Conservation (phyloP, 2,888 invertebrate genomes). For the Lochmaea capreae region DNA sequence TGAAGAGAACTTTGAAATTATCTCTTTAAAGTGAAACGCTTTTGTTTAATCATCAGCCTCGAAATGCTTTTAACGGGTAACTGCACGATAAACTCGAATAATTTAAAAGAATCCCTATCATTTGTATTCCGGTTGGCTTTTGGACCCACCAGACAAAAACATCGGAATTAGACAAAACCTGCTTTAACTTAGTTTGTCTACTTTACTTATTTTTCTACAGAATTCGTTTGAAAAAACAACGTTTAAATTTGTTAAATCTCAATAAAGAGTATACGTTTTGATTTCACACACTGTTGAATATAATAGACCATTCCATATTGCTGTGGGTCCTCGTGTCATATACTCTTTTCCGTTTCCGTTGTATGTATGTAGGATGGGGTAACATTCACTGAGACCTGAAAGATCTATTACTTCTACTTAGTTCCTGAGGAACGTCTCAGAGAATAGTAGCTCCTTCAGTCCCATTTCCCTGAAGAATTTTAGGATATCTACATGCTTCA, state of each 20-base stretch:
- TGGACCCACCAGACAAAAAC: neutral
- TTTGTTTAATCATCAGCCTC: conserved; percentile 7
- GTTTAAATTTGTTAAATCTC: neutral
- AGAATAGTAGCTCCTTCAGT: no score
- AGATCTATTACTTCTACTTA: no score
- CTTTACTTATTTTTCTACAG: neutral
- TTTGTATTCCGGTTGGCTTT: conserved; percentile 7
- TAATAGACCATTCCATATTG: no score
- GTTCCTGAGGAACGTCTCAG: no score
- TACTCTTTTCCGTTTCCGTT: no score
- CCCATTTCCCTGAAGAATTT: no score
- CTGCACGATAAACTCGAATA: conserved; percentile 6
- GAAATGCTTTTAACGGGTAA: conserved; percentile 5
- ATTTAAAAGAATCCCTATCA: neutral
- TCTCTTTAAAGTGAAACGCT: neutral
- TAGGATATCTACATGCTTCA: no score
- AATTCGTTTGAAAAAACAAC: neutral
- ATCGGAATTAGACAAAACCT: neutral
- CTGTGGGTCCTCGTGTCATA: no score
- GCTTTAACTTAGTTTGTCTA: neutral
- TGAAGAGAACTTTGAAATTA: neutral
- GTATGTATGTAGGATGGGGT: no score
- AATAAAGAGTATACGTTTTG: no score
- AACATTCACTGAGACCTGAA: no score
- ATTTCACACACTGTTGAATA: no score